Evolutionary conservation across 2,113 vertebrate species (phyloP).

Genomic region (Hystrix cristata): DNA sequence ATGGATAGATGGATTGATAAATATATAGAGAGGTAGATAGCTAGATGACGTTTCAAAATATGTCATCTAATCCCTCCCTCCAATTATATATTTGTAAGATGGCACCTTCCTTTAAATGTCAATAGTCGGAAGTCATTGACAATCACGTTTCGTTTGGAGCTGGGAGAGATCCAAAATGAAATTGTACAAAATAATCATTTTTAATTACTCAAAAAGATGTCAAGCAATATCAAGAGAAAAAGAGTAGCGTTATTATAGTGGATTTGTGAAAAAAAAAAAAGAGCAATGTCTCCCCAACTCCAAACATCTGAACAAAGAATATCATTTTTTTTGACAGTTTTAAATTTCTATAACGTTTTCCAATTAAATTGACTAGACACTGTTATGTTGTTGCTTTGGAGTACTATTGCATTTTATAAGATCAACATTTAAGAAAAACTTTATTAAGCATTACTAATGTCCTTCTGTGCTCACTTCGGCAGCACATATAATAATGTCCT

Average conservation of each 20-base stretch:
- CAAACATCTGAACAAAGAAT: not conserved
- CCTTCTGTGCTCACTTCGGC: not conserved
- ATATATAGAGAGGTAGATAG: not conserved
- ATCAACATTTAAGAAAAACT: not conserved
- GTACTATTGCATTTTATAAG: not conserved
- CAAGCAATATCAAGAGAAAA: constrained; percentile 12
- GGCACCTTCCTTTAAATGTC: constrained; percentile 12
- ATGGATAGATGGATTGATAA: not conserved
- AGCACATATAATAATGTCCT: too few relatives aligned
- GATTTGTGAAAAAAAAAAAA: constrained; percentile 59
- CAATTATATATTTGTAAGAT: not conserved
- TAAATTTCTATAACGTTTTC: not conserved
- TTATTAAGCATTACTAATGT: constrained; percentile 32
- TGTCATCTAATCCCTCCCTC: not conserved
- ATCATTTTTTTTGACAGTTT: not conserved
- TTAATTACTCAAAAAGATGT: not conserved
- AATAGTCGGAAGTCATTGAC: constrained; percentile 6
- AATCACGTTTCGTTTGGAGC: constrained; percentile 12
- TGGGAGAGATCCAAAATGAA: constrained; percentile 24
- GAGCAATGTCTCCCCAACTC: not conserved
- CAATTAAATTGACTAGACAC: not conserved
- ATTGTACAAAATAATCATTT: constrained; percentile 38
- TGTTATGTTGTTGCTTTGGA: not conserved
- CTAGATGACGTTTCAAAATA: not conserved
- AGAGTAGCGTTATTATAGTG: not conserved